Evolutionary conservation across 2,113 vertebrate genomes (phyloP), one percentile per base, ranked within the genome.

Genomic region (Podilymbus podiceps): DNA sequence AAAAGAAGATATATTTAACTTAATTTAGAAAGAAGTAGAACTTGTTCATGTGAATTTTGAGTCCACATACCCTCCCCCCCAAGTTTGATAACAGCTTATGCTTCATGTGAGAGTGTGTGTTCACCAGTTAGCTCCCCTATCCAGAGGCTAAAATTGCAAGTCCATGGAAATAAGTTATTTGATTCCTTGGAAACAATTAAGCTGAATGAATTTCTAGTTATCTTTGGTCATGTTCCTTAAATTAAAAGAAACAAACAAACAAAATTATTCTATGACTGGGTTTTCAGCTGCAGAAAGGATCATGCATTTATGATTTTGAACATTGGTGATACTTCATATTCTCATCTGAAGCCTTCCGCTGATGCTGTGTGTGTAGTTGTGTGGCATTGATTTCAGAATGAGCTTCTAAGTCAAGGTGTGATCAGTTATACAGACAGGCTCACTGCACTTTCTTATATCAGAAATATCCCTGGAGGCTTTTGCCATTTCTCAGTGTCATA

Each of bases 391-490:
- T 97, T 98, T 98, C 97, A 98, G 97, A 98, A 98, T 97, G 98
- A 98, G 97, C 97, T 97, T 98, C 97, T 97, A 97, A 97, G 96
- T 97, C 98, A 97, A 99, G 97, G 96, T 98, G 98, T 97, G 98
- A 99, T 99, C 98, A 96, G 98, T 99, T 99, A 99, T 97, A 97
- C 30, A 92, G 98, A 99, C 98, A 98, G 97, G 95, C 94, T 98
- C 97, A 97, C 98, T 98, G 97, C 97, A 98, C 97, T 98, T 98
- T 97, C 98, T 98, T 98, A 96, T 97, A 97, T 98, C 97, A 90
- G 97, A 98, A 98, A 98, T 98, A 98, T 98, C 98, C 98, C 99
- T 98, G 53, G 97, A 97, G 98, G 98, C 97, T 95, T 96, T 97
- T 95, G 96, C 90, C 97, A 98, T 99, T 98, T 97, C 97, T 99